These are phyloP conservation scores for Panagrolaimus sp. DNA, from an alignment of 1,140 invertebrate species.

Conservation along the genomic window DNA sequence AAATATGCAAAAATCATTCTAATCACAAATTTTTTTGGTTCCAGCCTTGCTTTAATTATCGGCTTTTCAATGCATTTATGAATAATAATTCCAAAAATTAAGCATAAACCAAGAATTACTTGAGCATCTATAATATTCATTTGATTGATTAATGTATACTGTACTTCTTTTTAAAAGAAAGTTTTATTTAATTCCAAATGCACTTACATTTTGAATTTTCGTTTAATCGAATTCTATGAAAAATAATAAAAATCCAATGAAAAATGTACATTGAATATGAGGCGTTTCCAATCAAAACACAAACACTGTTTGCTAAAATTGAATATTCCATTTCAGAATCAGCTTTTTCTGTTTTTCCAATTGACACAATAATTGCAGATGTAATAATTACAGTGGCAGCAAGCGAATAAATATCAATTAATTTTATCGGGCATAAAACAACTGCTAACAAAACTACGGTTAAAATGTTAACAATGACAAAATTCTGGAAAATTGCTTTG, in stretches of 20 bases:
- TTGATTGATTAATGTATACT: no score
- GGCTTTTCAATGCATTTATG: not conserved
- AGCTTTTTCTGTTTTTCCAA: not conserved
- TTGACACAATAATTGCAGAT: not conserved
- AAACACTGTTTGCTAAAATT: not conserved
- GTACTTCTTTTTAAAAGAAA: no score
- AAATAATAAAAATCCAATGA: not conserved
- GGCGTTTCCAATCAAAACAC: not conserved
- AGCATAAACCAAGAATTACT: no score
- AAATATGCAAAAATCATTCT: no score
- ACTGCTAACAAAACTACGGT: not conserved
- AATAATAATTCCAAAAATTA: not conserved
- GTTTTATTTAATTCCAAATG: no score
- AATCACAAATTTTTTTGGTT: no score
- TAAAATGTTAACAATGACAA: not conserved
- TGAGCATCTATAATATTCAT: no score
- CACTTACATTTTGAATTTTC: constrained; percentile 3
- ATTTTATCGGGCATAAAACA: not conserved
- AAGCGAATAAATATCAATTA: not conserved
- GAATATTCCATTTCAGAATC: not conserved
- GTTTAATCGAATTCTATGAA: not conserved
- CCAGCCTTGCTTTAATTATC: not conserved
- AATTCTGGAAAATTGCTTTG: no score
- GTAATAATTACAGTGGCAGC: not conserved
- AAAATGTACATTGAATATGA: constrained; percentile 5